phyloP scores from a whole-genome alignment of 2,888 invertebrate species.

The Blastobasis lacticolella region DNA sequence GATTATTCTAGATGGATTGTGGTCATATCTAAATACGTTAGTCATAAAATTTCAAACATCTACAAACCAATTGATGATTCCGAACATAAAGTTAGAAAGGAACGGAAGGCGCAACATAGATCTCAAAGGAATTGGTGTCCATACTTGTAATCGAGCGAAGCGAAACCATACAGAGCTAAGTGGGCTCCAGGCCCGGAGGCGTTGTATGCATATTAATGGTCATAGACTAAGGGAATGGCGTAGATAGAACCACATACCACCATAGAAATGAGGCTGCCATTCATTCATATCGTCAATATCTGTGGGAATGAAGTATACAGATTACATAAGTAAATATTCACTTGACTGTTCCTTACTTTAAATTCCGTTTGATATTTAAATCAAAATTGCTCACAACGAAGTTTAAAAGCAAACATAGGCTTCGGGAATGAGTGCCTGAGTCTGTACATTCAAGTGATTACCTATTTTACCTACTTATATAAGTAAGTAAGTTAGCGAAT shows the following conservation, averaged over 20 bases:
- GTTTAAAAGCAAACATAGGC: too few species aligned
- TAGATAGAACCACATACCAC: constrained; percentile 7
- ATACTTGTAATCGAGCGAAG: constrained; percentile 18
- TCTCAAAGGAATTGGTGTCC: constrained; percentile 38
- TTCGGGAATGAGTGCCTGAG: too few species aligned
- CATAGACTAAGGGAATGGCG: not conserved
- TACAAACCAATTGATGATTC: constrained; percentile 12
- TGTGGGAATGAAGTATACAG: constrained; percentile 2
- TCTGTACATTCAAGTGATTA: too few species aligned
- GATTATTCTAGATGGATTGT: too few species aligned
- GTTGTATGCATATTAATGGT: constrained; percentile 20
- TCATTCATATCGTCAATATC: constrained; percentile 9
- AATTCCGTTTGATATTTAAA: too few species aligned
- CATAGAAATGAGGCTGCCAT: constrained; percentile 5
- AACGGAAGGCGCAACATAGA: constrained; percentile 37
- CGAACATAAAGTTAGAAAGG: constrained; percentile 18
- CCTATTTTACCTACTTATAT: too few species aligned
- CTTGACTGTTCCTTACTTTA: too few species aligned
- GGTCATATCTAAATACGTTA: too few species aligned
- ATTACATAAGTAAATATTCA: too few species aligned
- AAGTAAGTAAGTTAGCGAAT: too few species aligned
- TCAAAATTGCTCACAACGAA: too few species aligned
- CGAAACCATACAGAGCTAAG: constrained; percentile 24
- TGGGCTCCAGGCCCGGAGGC: constrained; percentile 16
- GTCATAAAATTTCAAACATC: too few species aligned